Evolutionary conservation across 2,888 invertebrate species (phyloP).

Genomic region (Pristionchus exspectatus): DNA sequence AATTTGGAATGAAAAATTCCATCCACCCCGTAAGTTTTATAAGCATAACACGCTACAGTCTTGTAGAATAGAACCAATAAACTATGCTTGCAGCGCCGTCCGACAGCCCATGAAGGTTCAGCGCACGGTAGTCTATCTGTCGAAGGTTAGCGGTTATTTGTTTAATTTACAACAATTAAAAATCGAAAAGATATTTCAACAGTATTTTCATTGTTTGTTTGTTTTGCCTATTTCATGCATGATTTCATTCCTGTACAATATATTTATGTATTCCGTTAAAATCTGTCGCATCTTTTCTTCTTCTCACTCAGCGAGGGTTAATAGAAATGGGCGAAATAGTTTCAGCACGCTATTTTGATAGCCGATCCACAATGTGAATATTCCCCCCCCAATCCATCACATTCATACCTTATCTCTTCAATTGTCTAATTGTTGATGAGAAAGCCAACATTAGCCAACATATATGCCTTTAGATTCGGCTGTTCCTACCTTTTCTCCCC

Average conservation of each 20-base stretch:
- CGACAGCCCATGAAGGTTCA: background rate
- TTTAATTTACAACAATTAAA: background rate
- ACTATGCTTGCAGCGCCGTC: slow-evolving; percentile 5
- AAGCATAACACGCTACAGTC: background rate
- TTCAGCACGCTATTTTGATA: background rate
- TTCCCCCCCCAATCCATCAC: background rate
- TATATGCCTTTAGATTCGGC: no score
- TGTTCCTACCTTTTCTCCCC: background rate
- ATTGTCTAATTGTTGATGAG: background rate
- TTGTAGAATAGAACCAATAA: background rate
- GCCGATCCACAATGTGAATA: background rate
- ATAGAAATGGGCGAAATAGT: background rate
- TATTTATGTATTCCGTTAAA: background rate
- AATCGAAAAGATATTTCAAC: background rate
- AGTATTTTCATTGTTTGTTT: background rate
- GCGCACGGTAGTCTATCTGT: background rate
- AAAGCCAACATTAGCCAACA: no score
- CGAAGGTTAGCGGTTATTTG: background rate
- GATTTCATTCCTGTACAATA: background rate
- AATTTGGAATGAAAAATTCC: slow-evolving; percentile 37
- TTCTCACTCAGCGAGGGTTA: no score
- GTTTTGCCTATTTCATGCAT: no score
- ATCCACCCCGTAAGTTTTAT: background rate
- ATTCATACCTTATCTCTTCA: background rate
- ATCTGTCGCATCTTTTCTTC: no score